Conservation (phyloP, 2,888 invertebrate genomes). For the Amphiduros pacificus region DNA sequence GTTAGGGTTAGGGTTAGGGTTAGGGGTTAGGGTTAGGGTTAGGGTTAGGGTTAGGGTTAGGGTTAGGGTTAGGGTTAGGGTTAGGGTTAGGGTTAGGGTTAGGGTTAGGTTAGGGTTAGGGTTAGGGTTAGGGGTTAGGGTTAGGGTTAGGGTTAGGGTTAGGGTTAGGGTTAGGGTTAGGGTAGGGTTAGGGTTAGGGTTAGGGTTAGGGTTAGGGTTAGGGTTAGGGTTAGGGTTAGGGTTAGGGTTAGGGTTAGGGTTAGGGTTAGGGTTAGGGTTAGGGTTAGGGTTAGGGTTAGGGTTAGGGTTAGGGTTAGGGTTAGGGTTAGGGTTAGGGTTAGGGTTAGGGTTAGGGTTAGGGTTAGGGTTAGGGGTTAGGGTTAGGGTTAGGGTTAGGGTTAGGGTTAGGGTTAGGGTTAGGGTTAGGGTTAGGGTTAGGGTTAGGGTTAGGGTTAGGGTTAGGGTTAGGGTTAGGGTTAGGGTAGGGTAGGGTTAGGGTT, state of each 20-base stretch:
- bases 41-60: conserved; percentile 15
- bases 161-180: conserved; percentile 28
- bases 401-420: conserved; percentile 27
- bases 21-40: conserved; percentile 16
- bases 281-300: conserved; percentile 26
- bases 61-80: conserved; percentile 17
- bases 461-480: conserved; percentile 29
- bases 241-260: conserved; percentile 22
- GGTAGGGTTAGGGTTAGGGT: conserved; percentile 26
- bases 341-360: conserved; percentile 33
- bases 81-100: conserved; percentile 15
- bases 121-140: conserved; percentile 31
- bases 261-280: conserved; percentile 17
- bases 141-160: conserved; percentile 32
- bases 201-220: conserved; percentile 29
- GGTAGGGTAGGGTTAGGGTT: conserved; percentile 27
- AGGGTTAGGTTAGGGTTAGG: conserved; percentile 22
- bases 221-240: conserved; percentile 23
- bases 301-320: conserved; percentile 26
- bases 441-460: conserved; percentile 30
- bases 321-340: conserved; percentile 28
- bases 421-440: conserved; percentile 31
- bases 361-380: too few relatives aligned
- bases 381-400: conserved; percentile 25
- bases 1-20: conserved; percentile 8